phyloP scores from a whole-genome alignment of 2,888 invertebrate species.

The Sinohyriopsis cumingii region DNA sequence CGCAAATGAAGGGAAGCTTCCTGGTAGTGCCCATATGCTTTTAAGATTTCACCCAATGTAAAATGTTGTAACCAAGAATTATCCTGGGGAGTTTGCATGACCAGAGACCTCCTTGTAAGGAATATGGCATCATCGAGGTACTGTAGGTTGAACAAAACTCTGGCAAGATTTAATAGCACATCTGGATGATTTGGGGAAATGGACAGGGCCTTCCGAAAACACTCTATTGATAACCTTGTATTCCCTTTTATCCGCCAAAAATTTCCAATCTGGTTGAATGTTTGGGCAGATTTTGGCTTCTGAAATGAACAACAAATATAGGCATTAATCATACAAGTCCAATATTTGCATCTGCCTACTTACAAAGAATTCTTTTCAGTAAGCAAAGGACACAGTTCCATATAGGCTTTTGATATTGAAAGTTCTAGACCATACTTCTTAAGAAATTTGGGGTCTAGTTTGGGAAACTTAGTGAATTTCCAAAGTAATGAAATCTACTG shows the following conservation, averaged over 20 bases:
- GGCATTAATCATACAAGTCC: neutral
- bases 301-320: conserved; percentile 43
- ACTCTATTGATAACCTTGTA: conserved; percentile 89
- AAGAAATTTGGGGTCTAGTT: neutral
- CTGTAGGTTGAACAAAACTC: conserved; percentile 88
- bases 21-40: conserved; percentile 91
- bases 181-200: conserved; percentile 91
- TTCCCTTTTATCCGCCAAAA: conserved; percentile 93
- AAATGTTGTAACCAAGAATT: conserved; percentile 94
- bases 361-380: too few species aligned
- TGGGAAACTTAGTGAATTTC: neutral
- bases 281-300: conserved; percentile 80
- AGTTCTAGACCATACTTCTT: neutral
- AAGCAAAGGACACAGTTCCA: neutral
- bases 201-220: conserved; percentile 86
- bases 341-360: too few species aligned
- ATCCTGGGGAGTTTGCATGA: conserved; percentile 87
- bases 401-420: neutral
- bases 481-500: neutral
- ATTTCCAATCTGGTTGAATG: conserved; percentile 93
- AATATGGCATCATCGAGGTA: conserved; percentile 93
- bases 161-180: conserved; percentile 86
- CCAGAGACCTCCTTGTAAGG: conserved; percentile 86
- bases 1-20: conserved; percentile 88
- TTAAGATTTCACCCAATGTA: conserved; percentile 91